Conservation (phyloP, 2,888 invertebrate species). For the Caenorhabditis sinica region DNA sequence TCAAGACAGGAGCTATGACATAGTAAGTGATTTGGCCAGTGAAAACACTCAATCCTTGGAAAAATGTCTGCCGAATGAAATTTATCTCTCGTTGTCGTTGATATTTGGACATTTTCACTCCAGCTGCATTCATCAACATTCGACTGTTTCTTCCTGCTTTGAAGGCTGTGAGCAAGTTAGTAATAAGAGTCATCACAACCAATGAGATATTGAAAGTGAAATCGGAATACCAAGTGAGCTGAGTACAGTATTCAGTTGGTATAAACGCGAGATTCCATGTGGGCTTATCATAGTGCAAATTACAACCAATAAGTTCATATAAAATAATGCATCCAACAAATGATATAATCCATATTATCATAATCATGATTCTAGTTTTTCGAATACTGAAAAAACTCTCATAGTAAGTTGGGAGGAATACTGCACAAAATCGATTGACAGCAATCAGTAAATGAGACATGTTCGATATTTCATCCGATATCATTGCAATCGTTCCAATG, state of each 20-base stretch:
- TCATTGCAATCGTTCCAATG: slow-evolving; percentile 35
- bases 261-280: slow-evolving; percentile 31
- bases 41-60: slow-evolving; percentile 40
- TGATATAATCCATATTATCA: slow-evolving; percentile 17
- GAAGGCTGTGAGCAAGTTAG: slow-evolving; percentile 35
- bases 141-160: slow-evolving; percentile 39
- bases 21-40: slow-evolving; percentile 47
- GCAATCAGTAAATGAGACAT: slow-evolving; percentile 37
- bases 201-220: slow-evolving; percentile 38
- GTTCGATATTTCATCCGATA: slow-evolving; percentile 38
- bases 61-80: slow-evolving; percentile 41
- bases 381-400: slow-evolving; percentile 17
- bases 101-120: slow-evolving; percentile 38
- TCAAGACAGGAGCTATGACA: slow-evolving; percentile 29
- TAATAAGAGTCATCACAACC: slow-evolving; percentile 14
- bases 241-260: neutral
- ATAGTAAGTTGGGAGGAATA: slow-evolving; percentile 16
- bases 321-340: slow-evolving; percentile 1
- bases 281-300: slow-evolving; percentile 23
- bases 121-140: slow-evolving; percentile 54
- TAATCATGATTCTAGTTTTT: slow-evolving; percentile 2
- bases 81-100: slow-evolving; percentile 37
- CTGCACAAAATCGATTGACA: slow-evolving; percentile 41
- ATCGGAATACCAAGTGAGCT: slow-evolving; percentile 41
- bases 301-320: slow-evolving; percentile 35